Base-by-base conservation (phyloP, 2,888 invertebrate genomes). In the Seladonia tumulorum region DNA sequence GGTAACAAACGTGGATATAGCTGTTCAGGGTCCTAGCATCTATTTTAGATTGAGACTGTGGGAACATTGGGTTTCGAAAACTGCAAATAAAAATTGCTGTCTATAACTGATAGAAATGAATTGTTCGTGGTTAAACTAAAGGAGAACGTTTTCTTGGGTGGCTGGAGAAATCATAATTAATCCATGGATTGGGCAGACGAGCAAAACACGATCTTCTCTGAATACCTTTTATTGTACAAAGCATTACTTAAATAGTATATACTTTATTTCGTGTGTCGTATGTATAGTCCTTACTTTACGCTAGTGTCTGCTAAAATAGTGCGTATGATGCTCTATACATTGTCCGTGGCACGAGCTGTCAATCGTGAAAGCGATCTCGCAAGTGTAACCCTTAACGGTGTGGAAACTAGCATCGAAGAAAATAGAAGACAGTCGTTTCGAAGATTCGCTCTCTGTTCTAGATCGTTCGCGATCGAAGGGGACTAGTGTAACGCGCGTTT, bases 191-290 rank as follows among this genome's bases (percentile, higher is more conserved):
- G 73, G 76, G 82, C 72, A 73, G 87, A 86, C 73, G 68, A 85
- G 79, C 71, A 63, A 63, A 78, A 81, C 63, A 57, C 79, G 45
- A 78, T 75, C 80, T 92, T 92, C 82, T 89, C 90, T 94, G 92
- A 93, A 94, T 94, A 94, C 93, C 91, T 93, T 94, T 94, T 94
- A 94, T 95, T 95, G 94, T 95, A 94, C 94, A 95, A 95, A 95
- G 94, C 94, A 94, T 95, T 95, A 95, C 93, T 95, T 94, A 94
- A 95, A 94, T 94, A 94, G 92, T 94, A 94, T 93, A 91, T 90
- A 90, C 85, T 90, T 89, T 73, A 93, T 92, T 91, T 92, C 86
- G 87, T 92, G 91, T 89, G 85, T 91, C 88, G 88, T 91, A 90
- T 82, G 79, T 87, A 84, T 85, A 86, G 84, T 76, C 84, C 57